Percentiles rank a stretch among this genome's conserved stretches.
phyloP scores from a whole-genome alignment of 2,888 invertebrate species.

The Torymus auratus region DNA sequence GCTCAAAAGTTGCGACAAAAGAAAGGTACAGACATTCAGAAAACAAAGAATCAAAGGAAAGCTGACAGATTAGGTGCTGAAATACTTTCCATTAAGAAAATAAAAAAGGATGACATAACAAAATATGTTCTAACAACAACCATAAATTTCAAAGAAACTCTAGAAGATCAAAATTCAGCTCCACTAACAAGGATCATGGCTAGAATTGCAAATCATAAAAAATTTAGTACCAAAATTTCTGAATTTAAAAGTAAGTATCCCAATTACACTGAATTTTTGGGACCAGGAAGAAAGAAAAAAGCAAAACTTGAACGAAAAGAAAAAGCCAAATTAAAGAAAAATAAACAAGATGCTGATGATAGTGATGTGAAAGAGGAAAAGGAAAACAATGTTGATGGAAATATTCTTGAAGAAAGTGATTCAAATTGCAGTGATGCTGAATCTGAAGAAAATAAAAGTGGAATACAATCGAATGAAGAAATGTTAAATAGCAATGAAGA shows the following conservation, averaged over 20 bases:
- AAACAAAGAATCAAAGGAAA: constrained; percentile 67
- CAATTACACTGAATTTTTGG: constrained; percentile 63
- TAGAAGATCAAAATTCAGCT: constrained; percentile 61
- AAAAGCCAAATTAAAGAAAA: constrained; percentile 19
- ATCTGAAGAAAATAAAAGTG: too few relatives aligned
- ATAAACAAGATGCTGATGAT: not conserved
- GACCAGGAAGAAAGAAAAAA: constrained; percentile 63
- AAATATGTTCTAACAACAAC: constrained; percentile 67
- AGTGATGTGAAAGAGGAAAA: not conserved
- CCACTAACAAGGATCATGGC: constrained; percentile 63
- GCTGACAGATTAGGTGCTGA: constrained; percentile 67
- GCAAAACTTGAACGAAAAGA: constrained; percentile 40
- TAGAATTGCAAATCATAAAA: constrained; percentile 65
- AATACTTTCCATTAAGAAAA: constrained; percentile 66
- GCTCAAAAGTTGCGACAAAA: constrained; percentile 64
- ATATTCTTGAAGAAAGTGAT: not conserved
- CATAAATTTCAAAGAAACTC: constrained; percentile 61
- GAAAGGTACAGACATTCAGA: constrained; percentile 67
- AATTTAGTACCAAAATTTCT: constrained; percentile 62
- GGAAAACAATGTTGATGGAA: not conserved
- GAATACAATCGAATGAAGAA: too few relatives aligned
- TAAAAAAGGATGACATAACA: constrained; percentile 71
- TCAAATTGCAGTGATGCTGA: constrained; percentile 12
- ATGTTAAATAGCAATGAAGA: not conserved
- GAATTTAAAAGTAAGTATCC: constrained; percentile 70